Base-by-base conservation (phyloP, 2,888 invertebrate genomes). In the Habroteleia sp. region DNA sequence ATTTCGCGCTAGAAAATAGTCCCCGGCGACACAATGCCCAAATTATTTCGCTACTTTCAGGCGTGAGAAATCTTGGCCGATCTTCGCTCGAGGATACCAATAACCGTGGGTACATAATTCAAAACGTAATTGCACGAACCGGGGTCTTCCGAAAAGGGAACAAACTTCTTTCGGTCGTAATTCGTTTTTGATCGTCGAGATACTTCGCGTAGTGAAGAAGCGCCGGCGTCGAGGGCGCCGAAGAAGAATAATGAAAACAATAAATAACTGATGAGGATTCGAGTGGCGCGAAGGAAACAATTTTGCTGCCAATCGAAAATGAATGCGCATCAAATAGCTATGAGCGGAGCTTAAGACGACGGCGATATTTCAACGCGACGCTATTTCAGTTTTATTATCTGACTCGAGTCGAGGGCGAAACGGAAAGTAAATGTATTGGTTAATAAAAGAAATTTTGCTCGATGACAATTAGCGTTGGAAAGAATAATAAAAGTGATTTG, bases 221-320 rank as follows among this genome's bases (percentile, higher is more conserved):
- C 81, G 78, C 74, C 76, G 17, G 65, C 7, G 8, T 6, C 58
- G 74, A 65, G 79, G 66, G 80, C 48, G 77, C 63, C 33, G 44
- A 54, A 62, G 66, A 76, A 74, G 75, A 82, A 74, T 83, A 83
- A 83, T 84, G 82, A 84, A 82, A 83, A 68, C 82, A 74, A 86
- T 88, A 88, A 88, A 88, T 88, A 87, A 88, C 87, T 82, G 86
- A 88, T 84, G 87, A 81, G 83, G 81, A 82, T 82, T 69, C 74
- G 37, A 79, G 74, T 58, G 66, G 11, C 20, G 27, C 41, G 2
- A 20, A 14, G 73, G 80, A 83, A 85, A 83, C 84, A 86, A 88
- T 87, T 84, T 84, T 80, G 79, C 72, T 62, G 78, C 62, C 71
- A 72, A 81, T 78, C 69, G 79, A 77, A 80, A 84, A 83, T 77